Percentiles rank a stretch among this genome's conserved stretches.
Conservation (phyloP, 2,888 invertebrate genomes). For the Drosophila stalkeri region DNA sequence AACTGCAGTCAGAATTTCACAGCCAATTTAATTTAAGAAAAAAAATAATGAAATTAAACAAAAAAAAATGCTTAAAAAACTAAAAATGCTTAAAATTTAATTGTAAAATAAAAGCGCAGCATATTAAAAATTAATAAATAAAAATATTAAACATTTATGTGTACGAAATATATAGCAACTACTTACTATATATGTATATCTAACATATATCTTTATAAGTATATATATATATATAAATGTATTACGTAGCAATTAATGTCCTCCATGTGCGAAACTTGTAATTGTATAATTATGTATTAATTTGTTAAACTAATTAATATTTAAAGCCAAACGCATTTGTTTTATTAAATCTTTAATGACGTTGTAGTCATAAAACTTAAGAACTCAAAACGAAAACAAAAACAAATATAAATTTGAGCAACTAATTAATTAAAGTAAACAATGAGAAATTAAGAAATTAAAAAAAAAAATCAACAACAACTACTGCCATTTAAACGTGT, state of each 20-base stretch:
- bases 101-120: conserved; percentile 36
- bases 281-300: conserved; percentile 63
- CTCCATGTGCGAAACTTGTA: conserved; percentile 83
- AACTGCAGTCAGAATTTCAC: conserved; percentile 35
- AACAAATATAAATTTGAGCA: conserved; percentile 17
- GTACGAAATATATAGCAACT: conserved; percentile 23
- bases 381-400: conserved; percentile 23
- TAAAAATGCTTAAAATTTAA: conserved; percentile 27
- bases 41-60: background rate
- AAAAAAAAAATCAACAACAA: background rate
- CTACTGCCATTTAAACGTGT: conserved; percentile 66
- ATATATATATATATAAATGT: conserved; percentile 42
- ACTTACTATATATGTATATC: conserved; percentile 27
- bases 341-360: conserved; percentile 79
- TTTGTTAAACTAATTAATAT: conserved; percentile 72
- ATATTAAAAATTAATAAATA: conserved; percentile 2
- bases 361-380: conserved; percentile 82
- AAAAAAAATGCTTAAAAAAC: conserved; percentile 2
- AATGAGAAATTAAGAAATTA: background rate
- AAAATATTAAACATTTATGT: conserved; percentile 8
- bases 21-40: conserved; percentile 16
- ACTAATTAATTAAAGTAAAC: conserved; percentile 44
- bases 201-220: conserved; percentile 12
- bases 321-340: conserved; percentile 66
- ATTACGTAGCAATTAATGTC: conserved; percentile 79